Evolutionary conservation across 2,113 vertebrate species (phyloP).

Genomic region (Naja naja): DNA sequence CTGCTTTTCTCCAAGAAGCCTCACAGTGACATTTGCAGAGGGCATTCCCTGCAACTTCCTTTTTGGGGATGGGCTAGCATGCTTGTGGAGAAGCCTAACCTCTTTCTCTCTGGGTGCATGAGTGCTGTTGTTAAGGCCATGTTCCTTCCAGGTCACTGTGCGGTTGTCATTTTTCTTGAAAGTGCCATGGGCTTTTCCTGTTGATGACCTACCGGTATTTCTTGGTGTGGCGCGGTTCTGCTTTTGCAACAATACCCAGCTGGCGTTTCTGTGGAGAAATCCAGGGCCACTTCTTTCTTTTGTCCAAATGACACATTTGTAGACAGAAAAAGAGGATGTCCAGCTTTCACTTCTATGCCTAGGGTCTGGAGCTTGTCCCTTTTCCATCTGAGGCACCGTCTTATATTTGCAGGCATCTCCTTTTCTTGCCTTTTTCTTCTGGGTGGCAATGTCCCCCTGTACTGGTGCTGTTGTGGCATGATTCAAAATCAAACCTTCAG

Average conservation of each 20-base stretch:
- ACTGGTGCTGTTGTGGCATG: neutral
- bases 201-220: neutral
- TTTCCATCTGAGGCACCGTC: neutral
- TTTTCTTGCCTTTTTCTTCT: neutral
- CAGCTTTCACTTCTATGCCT: neutral
- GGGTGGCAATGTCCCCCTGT: neutral
- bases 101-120: neutral
- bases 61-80: neutral
- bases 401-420: neutral
- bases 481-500: neutral
- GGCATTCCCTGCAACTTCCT: neutral
- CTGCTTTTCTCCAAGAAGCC: neutral
- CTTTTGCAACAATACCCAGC: neutral
- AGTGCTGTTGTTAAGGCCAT: neutral
- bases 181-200: neutral
- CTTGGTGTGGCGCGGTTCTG: neutral
- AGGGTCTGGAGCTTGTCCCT: neutral
- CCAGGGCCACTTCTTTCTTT: neutral
- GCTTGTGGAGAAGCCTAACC: neutral
- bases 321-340: neutral
- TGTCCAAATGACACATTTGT: neutral
- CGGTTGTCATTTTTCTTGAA: neutral
- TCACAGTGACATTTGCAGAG: neutral
- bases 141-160: neutral
- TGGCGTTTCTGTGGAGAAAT: neutral